Evolutionary conservation across 2,113 vertebrate species (phyloP).

Genomic region (Hirundichthys speculiger): DNA sequence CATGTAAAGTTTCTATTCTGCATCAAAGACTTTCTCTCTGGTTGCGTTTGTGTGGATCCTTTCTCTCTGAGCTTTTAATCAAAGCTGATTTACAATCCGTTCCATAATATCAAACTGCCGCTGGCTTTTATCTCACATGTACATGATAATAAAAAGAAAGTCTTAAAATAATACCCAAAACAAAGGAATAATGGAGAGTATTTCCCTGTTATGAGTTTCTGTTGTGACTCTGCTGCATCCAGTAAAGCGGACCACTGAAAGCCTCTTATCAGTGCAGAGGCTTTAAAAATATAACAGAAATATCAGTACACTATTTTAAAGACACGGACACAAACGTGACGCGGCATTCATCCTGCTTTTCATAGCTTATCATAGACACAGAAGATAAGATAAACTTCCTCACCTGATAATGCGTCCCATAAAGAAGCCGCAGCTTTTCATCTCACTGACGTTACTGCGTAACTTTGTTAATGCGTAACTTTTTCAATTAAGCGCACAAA

Average conservation of each 20-base stretch:
- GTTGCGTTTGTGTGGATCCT: too few relatives aligned
- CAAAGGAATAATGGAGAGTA: conserved; percentile 10
- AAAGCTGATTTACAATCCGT: too few relatives aligned
- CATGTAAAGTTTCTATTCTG: too few relatives aligned
- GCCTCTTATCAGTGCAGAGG: conserved; percentile 45
- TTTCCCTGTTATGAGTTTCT: conserved; percentile 1
- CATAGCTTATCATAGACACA: conserved; percentile 43
- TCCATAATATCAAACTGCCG: neutral
- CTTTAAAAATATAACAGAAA: conserved; percentile 53
- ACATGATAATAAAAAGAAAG: neutral
- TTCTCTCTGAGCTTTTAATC: too few relatives aligned
- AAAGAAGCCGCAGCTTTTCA: conserved; percentile 14
- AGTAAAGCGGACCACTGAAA: conserved; percentile 47
- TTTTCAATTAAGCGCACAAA: too few relatives aligned
- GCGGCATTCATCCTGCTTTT: conserved; percentile 32
- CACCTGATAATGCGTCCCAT: conserved; percentile 26
- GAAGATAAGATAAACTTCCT: conserved; percentile 49
- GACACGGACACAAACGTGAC: conserved; percentile 9
- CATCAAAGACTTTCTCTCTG: too few relatives aligned
- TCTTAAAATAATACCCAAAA: neutral
- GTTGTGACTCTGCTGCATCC: conserved; percentile 15
- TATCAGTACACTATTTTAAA: conserved; percentile 46
- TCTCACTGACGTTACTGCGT: neutral
- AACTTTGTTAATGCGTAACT: conserved; percentile 15
- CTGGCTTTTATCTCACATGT: conserved; percentile 7